A percentile compares a stretch with the other conserved stretches of the same genome.
These are phyloP conservation scores for Acrossocheilus fasciatus DNA, from an alignment of 2,797 vertebrate genomes.

Conservation along the genomic window DNA sequence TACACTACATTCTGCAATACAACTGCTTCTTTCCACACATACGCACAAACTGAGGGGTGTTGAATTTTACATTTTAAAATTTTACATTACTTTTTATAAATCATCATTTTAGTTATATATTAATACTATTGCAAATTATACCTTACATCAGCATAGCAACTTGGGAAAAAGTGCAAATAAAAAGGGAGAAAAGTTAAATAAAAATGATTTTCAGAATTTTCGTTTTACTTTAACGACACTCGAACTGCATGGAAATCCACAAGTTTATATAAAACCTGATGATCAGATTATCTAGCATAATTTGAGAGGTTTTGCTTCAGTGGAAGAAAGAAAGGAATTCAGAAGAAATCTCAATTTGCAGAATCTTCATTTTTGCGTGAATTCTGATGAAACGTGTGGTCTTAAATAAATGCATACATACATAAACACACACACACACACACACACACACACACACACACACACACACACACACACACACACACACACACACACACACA, in stretches of 20 bases:
- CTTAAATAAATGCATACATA: not conserved
- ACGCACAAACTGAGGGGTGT: too few species aligned
- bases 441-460: not conserved
- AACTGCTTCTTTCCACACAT: constrained; percentile 55
- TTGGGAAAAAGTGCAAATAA: not conserved
- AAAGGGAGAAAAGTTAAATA: not conserved
- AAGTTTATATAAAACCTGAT: not conserved
- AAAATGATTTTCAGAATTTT: not conserved
- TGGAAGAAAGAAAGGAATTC: not conserved
- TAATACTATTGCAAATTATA: not conserved
- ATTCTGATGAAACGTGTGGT: not conserved
- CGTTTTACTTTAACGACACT: not conserved
- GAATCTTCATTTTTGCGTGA: not conserved
- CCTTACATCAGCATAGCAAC: not conserved
- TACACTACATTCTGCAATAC: constrained; percentile 6
- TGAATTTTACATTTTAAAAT: not conserved
- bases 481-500: too few species aligned
- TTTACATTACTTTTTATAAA: not conserved
- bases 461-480: too few species aligned
- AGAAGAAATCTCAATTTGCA: not conserved
- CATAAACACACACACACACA: too few species aligned
- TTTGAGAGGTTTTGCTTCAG: not conserved
- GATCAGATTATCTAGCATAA: not conserved
- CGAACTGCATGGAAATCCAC: not conserved
- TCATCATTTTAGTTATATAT: not conserved